phyloP scores from a whole-genome alignment of 64 coral and sea anemone genomes.

The Trachythela sp. region DNA sequence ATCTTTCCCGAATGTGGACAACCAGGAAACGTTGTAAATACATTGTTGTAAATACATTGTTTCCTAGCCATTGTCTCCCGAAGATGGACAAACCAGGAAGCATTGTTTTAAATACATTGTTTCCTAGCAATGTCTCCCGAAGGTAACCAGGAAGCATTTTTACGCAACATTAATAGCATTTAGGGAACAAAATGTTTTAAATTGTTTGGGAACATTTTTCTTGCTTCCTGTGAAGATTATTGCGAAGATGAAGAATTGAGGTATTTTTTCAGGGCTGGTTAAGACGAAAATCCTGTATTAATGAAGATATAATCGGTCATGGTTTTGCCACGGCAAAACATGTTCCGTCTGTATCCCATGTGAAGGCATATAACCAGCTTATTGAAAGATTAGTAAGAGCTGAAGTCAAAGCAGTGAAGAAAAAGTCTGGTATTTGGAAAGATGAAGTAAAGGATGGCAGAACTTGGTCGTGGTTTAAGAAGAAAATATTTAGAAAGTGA shows the following conservation, averaged over 20 bases:
- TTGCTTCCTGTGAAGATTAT: no score
- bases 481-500: background rate
- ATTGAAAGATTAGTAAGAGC: constrained; percentile 9
- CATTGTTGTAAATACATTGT: no score
- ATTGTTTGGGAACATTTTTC: no score
- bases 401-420: background rate
- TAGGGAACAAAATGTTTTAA: no score
- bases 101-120: background rate
- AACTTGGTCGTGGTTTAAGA: background rate
- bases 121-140: no score
- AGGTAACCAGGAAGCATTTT: background rate
- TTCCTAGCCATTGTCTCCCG: no score
- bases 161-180: no score
- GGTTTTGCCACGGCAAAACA: background rate
- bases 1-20: no score
- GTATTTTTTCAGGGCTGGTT: background rate
- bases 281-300: background rate
- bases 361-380: background rate
- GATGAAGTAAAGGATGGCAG: background rate
- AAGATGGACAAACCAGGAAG: no score
- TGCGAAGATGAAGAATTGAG: no score
- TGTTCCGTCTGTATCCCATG: background rate
- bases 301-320: background rate
- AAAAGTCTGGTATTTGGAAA: constrained; percentile 10
- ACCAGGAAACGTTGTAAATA: no score